These are phyloP conservation scores for Glaucopsyche alexis DNA, from an alignment of 2,888 invertebrate genomes.

Conservation along the genomic window DNA sequence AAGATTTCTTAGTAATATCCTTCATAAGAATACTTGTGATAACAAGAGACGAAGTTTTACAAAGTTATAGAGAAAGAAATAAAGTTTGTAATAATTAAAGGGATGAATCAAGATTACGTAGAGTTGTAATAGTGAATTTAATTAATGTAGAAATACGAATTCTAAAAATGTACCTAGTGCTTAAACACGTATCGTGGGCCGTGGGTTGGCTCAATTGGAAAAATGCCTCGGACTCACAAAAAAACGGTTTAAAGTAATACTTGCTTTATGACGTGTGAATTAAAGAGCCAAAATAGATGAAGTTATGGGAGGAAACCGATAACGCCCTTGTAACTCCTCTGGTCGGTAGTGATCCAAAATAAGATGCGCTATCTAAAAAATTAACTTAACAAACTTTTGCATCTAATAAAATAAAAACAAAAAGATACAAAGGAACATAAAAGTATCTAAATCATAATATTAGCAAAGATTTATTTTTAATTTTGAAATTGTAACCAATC, in stretches of 20 bases:
- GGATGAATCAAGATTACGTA: neutral
- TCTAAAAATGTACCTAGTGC: neutral
- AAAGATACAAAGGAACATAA: neutral
- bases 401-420: no score
- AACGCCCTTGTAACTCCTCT: no score
- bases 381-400: no score
- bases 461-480: neutral
- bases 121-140: neutral
- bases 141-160: neutral
- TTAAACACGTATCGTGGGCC: neutral
- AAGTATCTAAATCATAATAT: constrained; percentile 4
- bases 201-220: neutral
- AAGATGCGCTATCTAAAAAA: no score
- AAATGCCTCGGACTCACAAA: neutral
- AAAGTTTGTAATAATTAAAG: neutral
- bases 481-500: constrained; percentile 17
- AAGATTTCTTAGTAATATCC: neutral
- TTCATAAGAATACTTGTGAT: neutral
- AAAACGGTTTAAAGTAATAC: neutral
- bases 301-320: no score
- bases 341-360: no score
- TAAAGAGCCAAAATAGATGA: no score
- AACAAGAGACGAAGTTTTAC: neutral
- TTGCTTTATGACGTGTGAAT: no score
- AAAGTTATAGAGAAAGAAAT: neutral